Percentiles rank a stretch among this genome's conserved stretches.
These are phyloP conservation scores for Thunnus albacares DNA, from an alignment of 2,797 vertebrate genomes.

Conservation along the genomic window DNA sequence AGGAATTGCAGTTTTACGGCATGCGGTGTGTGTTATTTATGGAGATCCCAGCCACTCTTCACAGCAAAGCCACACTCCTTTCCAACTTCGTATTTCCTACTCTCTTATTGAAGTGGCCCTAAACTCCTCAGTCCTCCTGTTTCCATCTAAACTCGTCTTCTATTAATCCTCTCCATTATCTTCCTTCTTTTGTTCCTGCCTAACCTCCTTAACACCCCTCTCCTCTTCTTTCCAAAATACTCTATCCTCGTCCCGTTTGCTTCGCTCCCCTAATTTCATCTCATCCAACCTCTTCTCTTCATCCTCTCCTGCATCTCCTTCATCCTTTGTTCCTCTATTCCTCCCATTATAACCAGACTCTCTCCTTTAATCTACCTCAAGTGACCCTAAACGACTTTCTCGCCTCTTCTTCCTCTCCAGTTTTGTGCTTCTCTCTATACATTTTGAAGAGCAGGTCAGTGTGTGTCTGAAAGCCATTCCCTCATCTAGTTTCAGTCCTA, in stretches of 20 bases:
- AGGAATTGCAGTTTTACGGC: constrained; percentile 55
- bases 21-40: constrained; percentile 75
- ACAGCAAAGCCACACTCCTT: constrained; percentile 34
- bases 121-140: constrained; percentile 36
- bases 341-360: constrained; percentile 60
- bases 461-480: constrained; percentile 50
- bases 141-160: constrained; percentile 49
- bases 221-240: constrained; percentile 39
- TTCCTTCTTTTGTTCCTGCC: constrained; percentile 65
- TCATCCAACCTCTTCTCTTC: constrained; percentile 55
- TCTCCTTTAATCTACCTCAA: constrained; percentile 68
- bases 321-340: constrained; percentile 57
- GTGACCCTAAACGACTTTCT: constrained; percentile 69
- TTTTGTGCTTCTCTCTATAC: constrained; percentile 30
- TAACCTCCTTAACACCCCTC: constrained; percentile 58
- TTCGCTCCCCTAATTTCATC: constrained; percentile 54
- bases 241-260: constrained; percentile 18
- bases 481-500: constrained; percentile 45
- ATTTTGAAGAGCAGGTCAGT: constrained; percentile 59
- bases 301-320: constrained; percentile 54
- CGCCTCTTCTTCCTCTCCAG: constrained; percentile 32
- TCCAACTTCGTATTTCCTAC: constrained; percentile 27
- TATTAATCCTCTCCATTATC: constrained; percentile 64
- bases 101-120: constrained; percentile 37
- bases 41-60: constrained; percentile 59